Percentiles rank a stretch among this genome's conserved stretches.
phyloP scores from a whole-genome alignment of 1,140 invertebrate species.

The Brachionus rubens region DNA sequence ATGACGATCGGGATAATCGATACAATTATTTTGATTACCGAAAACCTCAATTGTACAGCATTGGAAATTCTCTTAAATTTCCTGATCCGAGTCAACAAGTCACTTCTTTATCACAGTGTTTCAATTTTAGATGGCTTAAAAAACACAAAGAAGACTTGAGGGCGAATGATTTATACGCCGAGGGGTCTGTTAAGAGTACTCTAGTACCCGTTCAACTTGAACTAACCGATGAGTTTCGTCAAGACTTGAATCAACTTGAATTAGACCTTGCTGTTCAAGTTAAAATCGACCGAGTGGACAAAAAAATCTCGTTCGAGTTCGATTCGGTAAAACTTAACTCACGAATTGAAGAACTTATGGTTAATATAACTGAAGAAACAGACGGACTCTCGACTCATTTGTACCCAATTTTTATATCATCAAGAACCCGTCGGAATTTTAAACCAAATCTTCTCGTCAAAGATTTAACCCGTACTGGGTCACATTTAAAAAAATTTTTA shows the following conservation, averaged over 20 bases:
- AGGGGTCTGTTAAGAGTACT: not conserved
- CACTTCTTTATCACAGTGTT: not conserved
- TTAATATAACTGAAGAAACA: not conserved
- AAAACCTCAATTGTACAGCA: not conserved
- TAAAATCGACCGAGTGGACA: not conserved
- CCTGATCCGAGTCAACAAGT: not conserved
- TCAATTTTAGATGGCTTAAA: not conserved
- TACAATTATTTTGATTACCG: not conserved
- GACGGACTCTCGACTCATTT: slow-evolving; percentile 6
- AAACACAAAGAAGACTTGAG: not conserved
- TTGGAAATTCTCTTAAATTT: not conserved
- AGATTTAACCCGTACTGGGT: not conserved
- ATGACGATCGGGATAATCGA: not conserved
- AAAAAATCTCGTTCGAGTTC: not conserved
- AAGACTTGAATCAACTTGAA: not conserved
- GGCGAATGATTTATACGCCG: not conserved
- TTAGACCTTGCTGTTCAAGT: not conserved
- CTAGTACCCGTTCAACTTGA: not conserved
- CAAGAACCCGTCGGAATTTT: not conserved
- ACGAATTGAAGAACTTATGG: not conserved
- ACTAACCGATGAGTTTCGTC: not conserved
- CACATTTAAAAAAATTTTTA: not conserved
- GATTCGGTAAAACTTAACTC: not conserved
- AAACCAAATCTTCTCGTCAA: not conserved
- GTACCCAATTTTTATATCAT: not conserved